Base-by-base conservation (phyloP, 2,888 invertebrate species). In the Lottia scabra region DNA sequence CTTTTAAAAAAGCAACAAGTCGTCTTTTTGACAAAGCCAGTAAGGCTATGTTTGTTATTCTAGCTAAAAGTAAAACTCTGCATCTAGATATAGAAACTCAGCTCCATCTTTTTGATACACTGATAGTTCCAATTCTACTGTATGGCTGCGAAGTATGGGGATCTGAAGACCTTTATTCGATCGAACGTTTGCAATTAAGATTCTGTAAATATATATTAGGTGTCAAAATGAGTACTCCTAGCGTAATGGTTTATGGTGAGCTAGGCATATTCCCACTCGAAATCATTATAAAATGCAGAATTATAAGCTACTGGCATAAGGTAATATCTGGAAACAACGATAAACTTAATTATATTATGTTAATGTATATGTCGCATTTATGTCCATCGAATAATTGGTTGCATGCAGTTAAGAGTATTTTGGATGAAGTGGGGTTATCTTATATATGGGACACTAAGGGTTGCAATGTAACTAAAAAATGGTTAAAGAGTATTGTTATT, bases 141-240 rank as follows among this genome's bases (percentile, higher is more conserved):
- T 71, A 71, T 71, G 71, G 56, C 6, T 71, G 45, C 13, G 71
- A 67, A 38, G 45, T 71, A 5, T 71, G 65, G 65, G 71, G 71
- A 2, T 44, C 16, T n/a, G 16, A 46, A 44, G 46, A 66, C 27
- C 8, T 46, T 1, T 16, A 46, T 13, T 26, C 66, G 1, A 15
- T 71, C 12, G 71, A 71, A 62, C 44, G 65, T 8, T 10, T 67
- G 13, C 71, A 66, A 56, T 23, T 16, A 56, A n/a, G 56, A n/a
- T 56, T 56, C n/a, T 56, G 56, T 3, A 56, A 56, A 56, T 19
- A 19, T 19, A 23, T 56, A 10, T n/a, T 23, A 19, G 56, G 56
- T 56, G 56, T 56, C 56, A 56, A 56, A 23, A 56, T 8, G 12
- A 23, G 19, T 23, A 56, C 56, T 6, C 56, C 56, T 10, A 56